These are phyloP conservation scores for Calliphora vomitoria DNA, from an alignment of 2,888 invertebrate species.

Conservation along the genomic window DNA sequence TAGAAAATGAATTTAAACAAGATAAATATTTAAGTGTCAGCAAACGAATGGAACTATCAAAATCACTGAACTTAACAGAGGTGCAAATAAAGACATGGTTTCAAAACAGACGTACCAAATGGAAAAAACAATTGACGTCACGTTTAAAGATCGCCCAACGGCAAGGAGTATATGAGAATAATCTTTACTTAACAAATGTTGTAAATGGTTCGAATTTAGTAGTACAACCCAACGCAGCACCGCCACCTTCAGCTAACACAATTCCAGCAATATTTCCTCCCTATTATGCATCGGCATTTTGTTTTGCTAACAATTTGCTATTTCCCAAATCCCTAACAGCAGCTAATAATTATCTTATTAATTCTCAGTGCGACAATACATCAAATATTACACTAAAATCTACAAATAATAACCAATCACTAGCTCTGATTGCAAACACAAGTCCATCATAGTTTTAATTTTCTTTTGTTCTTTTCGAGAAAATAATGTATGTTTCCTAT, in stretches of 20 bases:
- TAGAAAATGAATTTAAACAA: conserved; percentile 99
- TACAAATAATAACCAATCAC: neutral
- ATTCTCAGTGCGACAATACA: conserved; percentile 6
- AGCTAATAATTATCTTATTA: conserved; percentile 1
- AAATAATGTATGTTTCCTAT: too few relatives aligned
- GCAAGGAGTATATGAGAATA: conserved; percentile 89
- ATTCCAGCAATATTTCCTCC: conserved; percentile 72
- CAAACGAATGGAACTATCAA: conserved; percentile 97
- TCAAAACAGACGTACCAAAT: conserved; percentile 95
- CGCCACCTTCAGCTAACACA: neutral
- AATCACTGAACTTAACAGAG: conserved; percentile 97
- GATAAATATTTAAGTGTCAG: conserved; percentile 98
- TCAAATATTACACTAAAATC: neutral
- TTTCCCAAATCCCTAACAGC: conserved; percentile 19
- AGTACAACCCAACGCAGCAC: neutral
- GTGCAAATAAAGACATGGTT: conserved; percentile 96
- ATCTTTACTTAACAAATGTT: conserved; percentile 86
- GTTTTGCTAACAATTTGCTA: conserved; percentile 73
- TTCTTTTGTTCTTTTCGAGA: neutral
- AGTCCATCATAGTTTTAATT: conserved; percentile 20
- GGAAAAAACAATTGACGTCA: conserved; percentile 99
- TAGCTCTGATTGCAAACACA: neutral
- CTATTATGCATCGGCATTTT: conserved; percentile 77
- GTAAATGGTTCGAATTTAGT: neutral
- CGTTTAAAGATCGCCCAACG: conserved; percentile 94